Conservation (phyloP, 1,140 invertebrate species). For the Leptinotarsa texana region DNA sequence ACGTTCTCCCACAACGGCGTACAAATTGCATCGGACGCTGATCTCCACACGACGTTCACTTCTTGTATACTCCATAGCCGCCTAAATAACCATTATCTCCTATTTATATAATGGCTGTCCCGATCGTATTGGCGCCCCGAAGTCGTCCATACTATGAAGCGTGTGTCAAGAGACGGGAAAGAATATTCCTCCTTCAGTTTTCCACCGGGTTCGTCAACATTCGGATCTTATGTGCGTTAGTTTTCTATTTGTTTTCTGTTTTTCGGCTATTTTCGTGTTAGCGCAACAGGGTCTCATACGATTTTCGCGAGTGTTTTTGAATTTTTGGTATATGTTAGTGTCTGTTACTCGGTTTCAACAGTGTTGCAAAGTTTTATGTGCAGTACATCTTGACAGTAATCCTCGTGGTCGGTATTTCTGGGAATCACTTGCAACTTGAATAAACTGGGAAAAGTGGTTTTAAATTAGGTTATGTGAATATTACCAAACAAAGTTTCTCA, state of each 20-base stretch:
- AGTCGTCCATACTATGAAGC: neutral
- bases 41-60: neutral
- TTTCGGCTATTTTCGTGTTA: neutral
- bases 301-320: neutral
- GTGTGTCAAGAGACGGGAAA: neutral
- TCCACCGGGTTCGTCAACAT: neutral
- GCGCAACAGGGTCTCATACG: neutral
- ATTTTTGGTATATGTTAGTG: too few species aligned
- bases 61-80: neutral
- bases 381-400: too few species aligned
- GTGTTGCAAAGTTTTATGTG: too few species aligned
- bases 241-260: neutral
- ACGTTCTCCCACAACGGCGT: neutral
- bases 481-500: too few species aligned
- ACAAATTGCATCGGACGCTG: neutral
- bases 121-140: neutral
- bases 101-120: neutral
- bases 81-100: neutral
- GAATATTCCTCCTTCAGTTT: neutral
- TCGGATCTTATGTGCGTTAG: neutral
- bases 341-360: too few species aligned
- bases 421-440: too few species aligned
- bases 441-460: too few species aligned
- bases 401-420: too few species aligned
- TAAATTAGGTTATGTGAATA: too few species aligned